Evolutionary conservation across 2,888 invertebrate species (phyloP).

Genomic region (Rhagonycha lutea): DNA sequence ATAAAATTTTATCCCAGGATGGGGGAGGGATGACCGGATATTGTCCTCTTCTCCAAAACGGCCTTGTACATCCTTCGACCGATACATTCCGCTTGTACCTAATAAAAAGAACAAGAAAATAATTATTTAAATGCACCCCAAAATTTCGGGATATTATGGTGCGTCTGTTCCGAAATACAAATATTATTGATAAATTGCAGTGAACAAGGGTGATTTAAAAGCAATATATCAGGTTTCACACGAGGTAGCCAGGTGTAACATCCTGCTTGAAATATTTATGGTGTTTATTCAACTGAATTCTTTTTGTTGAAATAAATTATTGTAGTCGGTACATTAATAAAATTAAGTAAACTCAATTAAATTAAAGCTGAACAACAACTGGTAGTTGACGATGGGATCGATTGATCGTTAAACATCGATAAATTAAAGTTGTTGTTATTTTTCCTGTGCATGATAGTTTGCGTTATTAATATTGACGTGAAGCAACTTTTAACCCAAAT

Average conservation of each 20-base stretch:
- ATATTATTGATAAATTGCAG: no score
- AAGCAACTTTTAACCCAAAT: constrained; percentile 14
- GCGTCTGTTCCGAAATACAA: no score
- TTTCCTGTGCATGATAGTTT: background rate
- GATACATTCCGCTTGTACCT: no score
- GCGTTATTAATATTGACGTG: constrained; percentile 20
- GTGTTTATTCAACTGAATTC: background rate
- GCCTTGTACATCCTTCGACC: no score
- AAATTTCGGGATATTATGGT: no score
- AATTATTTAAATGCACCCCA: no score
- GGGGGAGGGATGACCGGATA: no score
- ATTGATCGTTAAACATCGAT: background rate
- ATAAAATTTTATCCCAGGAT: no score
- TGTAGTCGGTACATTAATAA: background rate
- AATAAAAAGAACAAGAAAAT: no score
- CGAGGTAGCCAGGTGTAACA: background rate
- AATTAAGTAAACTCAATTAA: background rate
- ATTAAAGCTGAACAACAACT: background rate
- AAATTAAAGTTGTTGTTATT: background rate
- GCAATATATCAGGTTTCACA: background rate
- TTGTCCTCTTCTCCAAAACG: no score
- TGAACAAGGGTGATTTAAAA: background rate
- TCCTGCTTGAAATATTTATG: background rate
- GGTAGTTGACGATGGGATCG: background rate
- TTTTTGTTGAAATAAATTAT: background rate